A percentile compares a stretch with the other conserved stretches of the same genome.
Evolutionary conservation across 1,140 invertebrate genomes (phyloP).

Genomic region (Sycophaga agraensis): DNA sequence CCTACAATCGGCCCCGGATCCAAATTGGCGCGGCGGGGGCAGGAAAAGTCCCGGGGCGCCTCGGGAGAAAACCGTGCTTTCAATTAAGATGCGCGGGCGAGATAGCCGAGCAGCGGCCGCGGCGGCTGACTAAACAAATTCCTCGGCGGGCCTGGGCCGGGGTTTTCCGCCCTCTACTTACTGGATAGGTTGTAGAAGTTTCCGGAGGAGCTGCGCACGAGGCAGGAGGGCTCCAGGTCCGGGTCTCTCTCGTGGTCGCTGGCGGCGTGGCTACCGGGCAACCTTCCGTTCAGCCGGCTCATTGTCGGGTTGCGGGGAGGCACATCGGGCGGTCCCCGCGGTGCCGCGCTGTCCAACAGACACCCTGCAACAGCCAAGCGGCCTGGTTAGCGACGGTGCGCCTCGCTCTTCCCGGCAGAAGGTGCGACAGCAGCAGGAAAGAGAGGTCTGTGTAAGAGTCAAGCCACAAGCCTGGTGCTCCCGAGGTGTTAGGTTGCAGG

Average conservation of each 20-base stretch:
- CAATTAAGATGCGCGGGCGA: constrained; percentile 25
- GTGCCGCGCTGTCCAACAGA: constrained; percentile 77
- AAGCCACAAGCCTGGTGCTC: too few relatives aligned
- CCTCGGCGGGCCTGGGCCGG: not conserved
- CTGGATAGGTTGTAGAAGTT: constrained; percentile 88
- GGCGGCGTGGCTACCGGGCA: constrained; percentile 66
- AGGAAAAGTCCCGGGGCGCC: not conserved
- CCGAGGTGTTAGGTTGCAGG: too few relatives aligned
- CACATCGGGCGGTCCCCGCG: constrained; percentile 79
- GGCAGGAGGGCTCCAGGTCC: constrained; percentile 88
- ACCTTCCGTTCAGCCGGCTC: constrained; percentile 82
- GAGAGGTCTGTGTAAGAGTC: too few relatives aligned
- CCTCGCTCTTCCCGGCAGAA: too few relatives aligned
- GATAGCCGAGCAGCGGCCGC: not conserved
- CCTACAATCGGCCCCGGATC: not conserved
- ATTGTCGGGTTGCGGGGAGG: constrained; percentile 84
- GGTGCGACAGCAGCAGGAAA: too few relatives aligned
- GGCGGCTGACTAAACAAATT: constrained; percentile 26
- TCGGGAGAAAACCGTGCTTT: constrained; percentile 17
- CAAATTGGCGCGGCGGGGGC: not conserved
- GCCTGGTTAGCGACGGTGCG: too few relatives aligned
- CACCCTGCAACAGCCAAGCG: too few relatives aligned
- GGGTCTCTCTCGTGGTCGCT: constrained; percentile 70
- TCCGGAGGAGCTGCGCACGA: constrained; percentile 85
- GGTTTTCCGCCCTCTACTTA: constrained; percentile 37